Evolutionary conservation across 2,888 invertebrate genomes (phyloP).

Genomic region (Allolobophora icterica): DNA sequence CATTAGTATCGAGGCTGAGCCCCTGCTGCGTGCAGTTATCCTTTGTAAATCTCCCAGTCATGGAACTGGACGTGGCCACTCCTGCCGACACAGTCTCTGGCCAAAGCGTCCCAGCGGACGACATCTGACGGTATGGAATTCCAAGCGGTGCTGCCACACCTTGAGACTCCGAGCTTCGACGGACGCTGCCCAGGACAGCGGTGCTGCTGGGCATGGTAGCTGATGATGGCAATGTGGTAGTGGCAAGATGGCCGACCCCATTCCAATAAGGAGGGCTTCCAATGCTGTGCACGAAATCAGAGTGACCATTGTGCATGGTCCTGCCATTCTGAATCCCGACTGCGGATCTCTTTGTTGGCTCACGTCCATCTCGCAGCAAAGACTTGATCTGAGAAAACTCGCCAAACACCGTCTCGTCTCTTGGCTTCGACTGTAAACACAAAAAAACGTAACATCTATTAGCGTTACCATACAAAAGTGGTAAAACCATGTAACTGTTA

Average conservation of each 20-base stretch:
- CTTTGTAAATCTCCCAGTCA: background rate
- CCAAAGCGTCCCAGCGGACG: too few species aligned
- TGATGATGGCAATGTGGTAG: background rate
- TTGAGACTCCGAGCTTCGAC: background rate
- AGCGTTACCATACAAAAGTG: background rate
- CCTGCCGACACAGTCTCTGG: too few species aligned
- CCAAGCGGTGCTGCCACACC: background rate
- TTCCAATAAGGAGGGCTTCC: background rate
- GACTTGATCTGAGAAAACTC: slow-evolving; percentile 17
- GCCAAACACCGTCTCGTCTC: background rate
- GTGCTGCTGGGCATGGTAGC: background rate
- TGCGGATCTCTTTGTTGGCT: background rate
- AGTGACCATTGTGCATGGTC: background rate
- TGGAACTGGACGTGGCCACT: too few species aligned
- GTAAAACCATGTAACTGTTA: too few species aligned
- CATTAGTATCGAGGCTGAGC: background rate
- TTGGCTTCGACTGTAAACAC: background rate
- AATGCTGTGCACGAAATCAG: background rate
- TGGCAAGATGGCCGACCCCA: background rate
- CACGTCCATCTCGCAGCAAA: background rate
- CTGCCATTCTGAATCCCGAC: background rate
- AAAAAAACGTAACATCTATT: too few species aligned
- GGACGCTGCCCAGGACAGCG: background rate
- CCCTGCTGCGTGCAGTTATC: background rate
- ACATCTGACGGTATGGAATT: background rate